phyloP scores from a whole-genome alignment of 1,140 invertebrate genomes.

The Dendroctonus ponderosae region DNA sequence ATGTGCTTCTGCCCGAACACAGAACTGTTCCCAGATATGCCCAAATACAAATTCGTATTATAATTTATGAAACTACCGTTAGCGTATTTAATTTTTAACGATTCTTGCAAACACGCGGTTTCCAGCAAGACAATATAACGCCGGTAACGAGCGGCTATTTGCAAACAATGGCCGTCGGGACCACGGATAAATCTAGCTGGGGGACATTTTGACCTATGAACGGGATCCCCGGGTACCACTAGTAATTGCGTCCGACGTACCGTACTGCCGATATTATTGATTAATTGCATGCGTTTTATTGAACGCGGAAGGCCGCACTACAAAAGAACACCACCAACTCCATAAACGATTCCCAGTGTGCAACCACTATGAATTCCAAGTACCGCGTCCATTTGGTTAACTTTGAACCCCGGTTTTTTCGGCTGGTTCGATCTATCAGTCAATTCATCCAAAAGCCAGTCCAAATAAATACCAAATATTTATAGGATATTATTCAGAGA shows the following conservation, averaged over 20 bases:
- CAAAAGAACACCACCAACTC: too few relatives aligned
- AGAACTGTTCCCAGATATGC: too few relatives aligned
- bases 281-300: constrained; percentile 18
- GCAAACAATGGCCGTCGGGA: constrained; percentile 30
- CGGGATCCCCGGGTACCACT: constrained; percentile 27
- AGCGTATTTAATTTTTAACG: too few relatives aligned
- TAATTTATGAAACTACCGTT: too few relatives aligned
- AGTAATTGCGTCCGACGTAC: constrained; percentile 29
- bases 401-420: too few relatives aligned
- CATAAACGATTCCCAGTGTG: too few relatives aligned
- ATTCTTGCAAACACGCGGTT: too few relatives aligned
- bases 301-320: not conserved
- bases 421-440: too few relatives aligned
- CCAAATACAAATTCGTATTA: too few relatives aligned
- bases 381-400: too few relatives aligned
- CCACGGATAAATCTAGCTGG: constrained; percentile 23
- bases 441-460: not conserved
- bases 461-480: constrained; percentile 16
- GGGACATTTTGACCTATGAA: constrained; percentile 34
- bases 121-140: constrained; percentile 20
- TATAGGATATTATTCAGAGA: constrained; percentile 10
- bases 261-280: constrained; percentile 23
- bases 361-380: too few relatives aligned
- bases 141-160: constrained; percentile 30
- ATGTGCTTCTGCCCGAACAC: too few relatives aligned